Evolutionary conservation across 2,113 vertebrate species (phyloP).

Genomic region (Felis catus): F.catus_Fca126_mat1.0 CM031412.1:46668501-46669000

Average conservation of each 20-base stretch:
- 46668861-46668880: background rate
- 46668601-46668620: background rate
- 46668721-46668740: background rate
- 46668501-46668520: background rate
- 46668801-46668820: background rate
- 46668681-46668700: background rate
- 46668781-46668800: background rate
- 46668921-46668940: background rate
- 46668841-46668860: background rate
- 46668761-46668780: background rate
- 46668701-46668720: background rate
- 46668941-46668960: background rate
- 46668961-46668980: background rate
- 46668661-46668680: background rate
- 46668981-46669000: background rate
- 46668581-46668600: background rate
- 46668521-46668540: background rate
- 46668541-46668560: background rate
- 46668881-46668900: background rate
- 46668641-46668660: background rate
- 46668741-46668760: background rate
- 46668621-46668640: background rate
- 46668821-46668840: background rate
- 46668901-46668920: background rate
- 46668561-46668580: background rate